Conservation (phyloP, 2,797 vertebrate species). For the Anisognathus igniventris region DNA sequence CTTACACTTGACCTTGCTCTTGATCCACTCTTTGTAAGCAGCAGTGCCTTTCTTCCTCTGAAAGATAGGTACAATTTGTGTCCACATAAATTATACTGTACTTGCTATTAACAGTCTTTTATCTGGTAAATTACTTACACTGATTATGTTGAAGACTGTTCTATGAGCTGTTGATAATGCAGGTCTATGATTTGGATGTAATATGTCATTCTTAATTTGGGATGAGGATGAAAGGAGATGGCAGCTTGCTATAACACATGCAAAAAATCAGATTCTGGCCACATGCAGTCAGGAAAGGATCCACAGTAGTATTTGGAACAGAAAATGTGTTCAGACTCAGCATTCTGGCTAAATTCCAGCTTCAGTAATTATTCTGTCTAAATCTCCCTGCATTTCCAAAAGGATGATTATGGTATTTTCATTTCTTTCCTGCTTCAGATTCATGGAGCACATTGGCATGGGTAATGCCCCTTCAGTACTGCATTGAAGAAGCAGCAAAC, state of each 20-base stretch:
- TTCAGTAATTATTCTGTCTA: conserved; percentile 46
- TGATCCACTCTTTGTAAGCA: conserved; percentile 49
- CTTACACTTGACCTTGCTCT: conserved; percentile 70
- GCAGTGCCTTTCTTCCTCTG: conserved; percentile 69
- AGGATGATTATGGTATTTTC: conserved; percentile 11
- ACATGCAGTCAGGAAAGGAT: not conserved
- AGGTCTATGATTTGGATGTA: conserved; percentile 65
- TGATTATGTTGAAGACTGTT: conserved; percentile 65
- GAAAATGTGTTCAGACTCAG: conserved; percentile 10
- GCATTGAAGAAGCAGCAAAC: not conserved
- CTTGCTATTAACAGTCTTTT: conserved; percentile 76
- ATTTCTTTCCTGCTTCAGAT: conserved; percentile 14
- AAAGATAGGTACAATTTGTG: conserved; percentile 72
- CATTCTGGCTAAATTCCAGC: conserved; percentile 45
- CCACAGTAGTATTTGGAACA: not conserved
- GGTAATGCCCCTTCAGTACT: not conserved
- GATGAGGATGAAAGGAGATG: conserved; percentile 42
- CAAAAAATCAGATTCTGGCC: conserved; percentile 13
- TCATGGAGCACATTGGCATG: not conserved
- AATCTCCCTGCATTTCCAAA: conserved; percentile 31
- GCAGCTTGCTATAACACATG: conserved; percentile 19
- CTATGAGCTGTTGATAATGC: conserved; percentile 68
- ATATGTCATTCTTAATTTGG: conserved; percentile 69
- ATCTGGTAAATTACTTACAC: conserved; percentile 69
- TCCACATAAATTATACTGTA: conserved; percentile 72